These are phyloP conservation scores for Dascyllus trimaculatus DNA, from an alignment of 2,113 vertebrate genomes.

Conservation along the genomic window DNA sequence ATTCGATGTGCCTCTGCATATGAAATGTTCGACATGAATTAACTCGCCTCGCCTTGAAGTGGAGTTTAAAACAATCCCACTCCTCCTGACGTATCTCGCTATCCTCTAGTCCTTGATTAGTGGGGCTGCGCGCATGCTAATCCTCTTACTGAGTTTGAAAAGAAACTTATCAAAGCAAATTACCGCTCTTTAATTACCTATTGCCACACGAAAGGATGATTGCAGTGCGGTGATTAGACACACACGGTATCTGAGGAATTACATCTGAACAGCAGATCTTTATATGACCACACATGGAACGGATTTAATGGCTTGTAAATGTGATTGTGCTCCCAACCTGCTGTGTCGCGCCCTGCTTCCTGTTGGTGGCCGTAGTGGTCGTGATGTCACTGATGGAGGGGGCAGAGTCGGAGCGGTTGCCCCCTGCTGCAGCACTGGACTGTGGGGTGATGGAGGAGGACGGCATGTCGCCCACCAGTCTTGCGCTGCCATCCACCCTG, in stretches of 20 bases:
- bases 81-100: constrained; percentile 34
- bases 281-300: constrained; percentile 34
- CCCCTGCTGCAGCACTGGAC: constrained; percentile 95
- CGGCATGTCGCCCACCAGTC: constrained; percentile 98
- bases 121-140: constrained; percentile 40
- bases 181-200: constrained; percentile 56
- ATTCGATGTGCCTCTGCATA: background rate
- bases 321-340: constrained; percentile 77
- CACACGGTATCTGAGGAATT: constrained; percentile 23
- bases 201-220: constrained; percentile 30
- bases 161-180: constrained; percentile 56
- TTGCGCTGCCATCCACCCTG: constrained; percentile 95
- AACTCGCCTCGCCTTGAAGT: background rate
- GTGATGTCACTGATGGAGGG: constrained; percentile 97
- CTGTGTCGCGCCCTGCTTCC: constrained; percentile 90
- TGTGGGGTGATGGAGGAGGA: constrained; percentile 98
- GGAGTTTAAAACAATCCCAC: constrained; percentile 43
- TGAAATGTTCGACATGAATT: constrained; percentile 13
- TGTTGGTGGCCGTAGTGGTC: constrained; percentile 95
- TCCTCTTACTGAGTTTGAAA: constrained; percentile 49
- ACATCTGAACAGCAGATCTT: constrained; percentile 22
- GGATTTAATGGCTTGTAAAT: background rate
- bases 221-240: constrained; percentile 3
- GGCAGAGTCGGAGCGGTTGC: constrained; percentile 96
- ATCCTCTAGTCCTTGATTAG: constrained; percentile 37